A percentile compares a stretch with the other conserved stretches of the same genome.
Conservation (phyloP, 1,140 invertebrate genomes). For the Neomicropteryx cornuta region DNA sequence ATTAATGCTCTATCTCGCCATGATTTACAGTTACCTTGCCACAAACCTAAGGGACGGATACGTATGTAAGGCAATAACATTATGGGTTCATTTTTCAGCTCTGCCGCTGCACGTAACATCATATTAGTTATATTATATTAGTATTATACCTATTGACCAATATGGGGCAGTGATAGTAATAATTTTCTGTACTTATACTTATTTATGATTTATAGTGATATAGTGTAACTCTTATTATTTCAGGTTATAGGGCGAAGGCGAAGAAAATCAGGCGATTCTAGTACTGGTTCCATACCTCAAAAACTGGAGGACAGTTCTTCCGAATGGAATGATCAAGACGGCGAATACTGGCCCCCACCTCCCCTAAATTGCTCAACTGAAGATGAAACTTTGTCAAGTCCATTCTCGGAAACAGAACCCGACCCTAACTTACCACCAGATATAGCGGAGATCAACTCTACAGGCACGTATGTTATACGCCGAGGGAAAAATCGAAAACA, state of each 20-base stretch:
- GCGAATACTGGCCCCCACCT: conserved; percentile 54
- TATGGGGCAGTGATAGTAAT: no score
- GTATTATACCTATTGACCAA: no score
- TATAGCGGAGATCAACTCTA: conserved; percentile 44
- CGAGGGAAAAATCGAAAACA: conserved; percentile 45
- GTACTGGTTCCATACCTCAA: conserved; percentile 47
- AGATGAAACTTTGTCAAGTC: conserved; percentile 52
- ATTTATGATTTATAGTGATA: no score
- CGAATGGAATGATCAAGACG: conserved; percentile 29
- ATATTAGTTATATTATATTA: no score
- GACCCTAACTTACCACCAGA: conserved; percentile 38
- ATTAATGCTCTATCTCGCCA: no score
- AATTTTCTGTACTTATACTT: no score
- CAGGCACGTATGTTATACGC: conserved; percentile 62
- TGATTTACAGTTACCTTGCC: no score
- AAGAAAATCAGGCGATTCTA: conserved; percentile 46
- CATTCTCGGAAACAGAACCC: conserved; percentile 49
- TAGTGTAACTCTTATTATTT: conserved; percentile 18
- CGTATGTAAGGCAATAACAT: no score
- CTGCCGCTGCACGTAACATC: no score
- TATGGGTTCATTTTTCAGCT: no score
- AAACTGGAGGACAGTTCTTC: conserved; percentile 26
- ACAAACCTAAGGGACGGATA: no score
- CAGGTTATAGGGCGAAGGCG: conserved; percentile 46
- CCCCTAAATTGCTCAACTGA: conserved; percentile 48